A percentile compares a stretch with the other conserved stretches of the same genome.
These are phyloP conservation scores for Emydura subglobosa DNA, from an alignment of 2,113 vertebrate species.

Conservation along the genomic window DNA sequence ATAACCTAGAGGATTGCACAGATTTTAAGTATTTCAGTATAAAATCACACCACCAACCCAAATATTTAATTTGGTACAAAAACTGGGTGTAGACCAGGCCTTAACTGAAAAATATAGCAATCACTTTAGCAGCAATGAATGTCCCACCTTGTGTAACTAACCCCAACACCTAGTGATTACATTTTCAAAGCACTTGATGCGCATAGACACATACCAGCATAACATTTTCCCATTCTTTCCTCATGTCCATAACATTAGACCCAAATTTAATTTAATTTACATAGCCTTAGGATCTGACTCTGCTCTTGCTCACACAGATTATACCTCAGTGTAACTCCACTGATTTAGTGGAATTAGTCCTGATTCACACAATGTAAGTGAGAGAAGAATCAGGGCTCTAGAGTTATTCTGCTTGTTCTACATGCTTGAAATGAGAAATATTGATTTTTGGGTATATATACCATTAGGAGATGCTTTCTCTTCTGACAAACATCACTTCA, in stretches of 20 bases:
- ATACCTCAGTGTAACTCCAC: background rate
- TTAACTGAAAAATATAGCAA: background rate
- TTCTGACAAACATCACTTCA: background rate
- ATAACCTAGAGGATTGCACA: background rate
- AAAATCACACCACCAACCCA: background rate
- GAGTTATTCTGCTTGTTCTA: background rate
- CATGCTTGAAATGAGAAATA: background rate
- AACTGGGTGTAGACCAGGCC: background rate
- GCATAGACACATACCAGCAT: background rate
- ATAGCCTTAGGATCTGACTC: background rate
- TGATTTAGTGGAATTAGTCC: background rate
- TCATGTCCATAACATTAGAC: background rate
- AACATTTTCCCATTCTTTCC: background rate
- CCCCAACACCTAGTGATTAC: background rate
- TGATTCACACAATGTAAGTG: background rate
- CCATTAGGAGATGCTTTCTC: background rate
- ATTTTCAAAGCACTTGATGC: background rate
- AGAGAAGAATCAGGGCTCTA: background rate
- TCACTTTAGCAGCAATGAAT: background rate
- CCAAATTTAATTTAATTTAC: background rate
- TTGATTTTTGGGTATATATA: accelerated
- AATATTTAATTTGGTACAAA: background rate
- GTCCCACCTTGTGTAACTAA: background rate
- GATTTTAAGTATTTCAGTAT: background rate
- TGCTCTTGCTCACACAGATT: background rate